phyloP scores from a whole-genome alignment of 2,113 vertebrate species.

The Hippotragus niger region DNA sequence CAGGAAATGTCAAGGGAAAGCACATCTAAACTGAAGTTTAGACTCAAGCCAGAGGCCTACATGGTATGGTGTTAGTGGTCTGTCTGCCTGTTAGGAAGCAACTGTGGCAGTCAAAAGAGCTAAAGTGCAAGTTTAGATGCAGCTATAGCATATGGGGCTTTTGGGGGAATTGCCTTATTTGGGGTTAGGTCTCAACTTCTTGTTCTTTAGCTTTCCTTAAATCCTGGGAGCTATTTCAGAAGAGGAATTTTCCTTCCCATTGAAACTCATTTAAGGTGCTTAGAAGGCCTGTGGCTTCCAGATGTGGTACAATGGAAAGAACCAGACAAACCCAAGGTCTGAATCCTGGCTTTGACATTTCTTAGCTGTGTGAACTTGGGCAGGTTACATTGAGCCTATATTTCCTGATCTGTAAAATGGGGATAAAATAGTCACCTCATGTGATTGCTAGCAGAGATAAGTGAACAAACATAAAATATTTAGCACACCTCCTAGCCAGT shows the following conservation, averaged over 20 bases:
- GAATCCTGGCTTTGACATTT: background rate
- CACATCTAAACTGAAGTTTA: background rate
- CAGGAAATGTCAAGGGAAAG: background rate
- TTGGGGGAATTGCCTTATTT: background rate
- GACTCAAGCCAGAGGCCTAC: background rate
- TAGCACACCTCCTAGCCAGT: background rate
- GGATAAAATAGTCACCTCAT: background rate
- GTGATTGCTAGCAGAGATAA: background rate
- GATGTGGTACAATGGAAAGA: background rate
- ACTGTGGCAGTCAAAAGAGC: background rate
- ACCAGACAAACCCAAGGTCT: background rate
- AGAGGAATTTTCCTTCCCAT: background rate
- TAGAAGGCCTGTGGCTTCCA: background rate
- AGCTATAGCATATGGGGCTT: background rate
- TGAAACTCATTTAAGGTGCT: background rate
- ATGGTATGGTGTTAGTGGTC: background rate
- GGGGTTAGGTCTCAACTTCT: background rate
- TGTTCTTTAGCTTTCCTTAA: background rate
- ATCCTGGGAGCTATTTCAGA: background rate
- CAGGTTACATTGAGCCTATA: background rate
- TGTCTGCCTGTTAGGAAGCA: background rate
- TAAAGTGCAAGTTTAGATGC: background rate
- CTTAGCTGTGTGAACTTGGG: background rate
- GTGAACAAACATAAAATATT: background rate
- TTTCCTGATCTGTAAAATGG: conserved; percentile 8